Evolutionary conservation across 2,888 invertebrate species (phyloP).

Genomic region (Coecobrya sp.): DNA sequence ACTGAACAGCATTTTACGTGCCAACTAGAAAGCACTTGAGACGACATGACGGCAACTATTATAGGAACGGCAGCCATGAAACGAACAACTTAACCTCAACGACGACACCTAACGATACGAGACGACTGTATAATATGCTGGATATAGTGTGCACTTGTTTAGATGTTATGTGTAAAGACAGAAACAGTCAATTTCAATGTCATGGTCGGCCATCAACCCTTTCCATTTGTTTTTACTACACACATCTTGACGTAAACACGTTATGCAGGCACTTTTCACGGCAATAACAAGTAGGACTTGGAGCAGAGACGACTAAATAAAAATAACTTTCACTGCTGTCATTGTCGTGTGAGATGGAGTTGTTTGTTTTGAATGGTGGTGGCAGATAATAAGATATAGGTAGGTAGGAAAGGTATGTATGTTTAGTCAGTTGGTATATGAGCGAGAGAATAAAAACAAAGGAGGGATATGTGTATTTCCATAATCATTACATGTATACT

Average conservation of each 20-base stretch:
- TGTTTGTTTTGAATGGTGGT: no score
- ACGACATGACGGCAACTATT: background rate
- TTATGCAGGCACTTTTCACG: background rate
- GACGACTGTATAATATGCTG: background rate
- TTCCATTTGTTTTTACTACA: slow-evolving; percentile 41
- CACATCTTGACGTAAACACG: background rate
- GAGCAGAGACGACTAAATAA: no score
- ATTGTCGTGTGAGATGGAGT: no score
- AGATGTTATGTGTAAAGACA: background rate
- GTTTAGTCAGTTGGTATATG: background rate
- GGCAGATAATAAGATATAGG: no score
- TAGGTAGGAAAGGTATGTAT: no score
- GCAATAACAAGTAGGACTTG: slow-evolving; percentile 6
- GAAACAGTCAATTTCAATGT: slow-evolving; percentile 69
- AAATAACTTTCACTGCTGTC: no score
- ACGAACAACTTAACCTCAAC: background rate
- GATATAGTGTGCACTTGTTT: background rate
- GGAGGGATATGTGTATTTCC: background rate
- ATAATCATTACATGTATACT: background rate
- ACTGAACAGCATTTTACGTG: background rate
- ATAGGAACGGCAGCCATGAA: background rate
- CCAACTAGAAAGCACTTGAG: background rate
- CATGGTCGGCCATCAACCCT: slow-evolving; percentile 74
- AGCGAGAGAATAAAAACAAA: no score
- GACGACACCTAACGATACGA: background rate